Conservation (phyloP, 1,140 invertebrate species). For the Atta colombica region DNA sequence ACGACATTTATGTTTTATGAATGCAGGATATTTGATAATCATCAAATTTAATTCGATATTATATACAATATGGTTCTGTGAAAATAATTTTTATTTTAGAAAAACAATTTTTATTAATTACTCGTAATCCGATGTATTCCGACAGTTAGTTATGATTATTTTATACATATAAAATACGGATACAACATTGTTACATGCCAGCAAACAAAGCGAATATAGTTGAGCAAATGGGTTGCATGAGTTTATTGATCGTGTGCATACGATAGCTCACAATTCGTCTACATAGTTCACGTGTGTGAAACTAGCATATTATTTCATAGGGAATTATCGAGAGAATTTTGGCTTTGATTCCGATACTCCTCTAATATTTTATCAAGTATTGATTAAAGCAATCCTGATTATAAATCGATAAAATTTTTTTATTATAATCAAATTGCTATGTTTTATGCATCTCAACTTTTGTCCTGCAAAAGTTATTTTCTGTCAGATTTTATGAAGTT, state of each 20-base stretch:
- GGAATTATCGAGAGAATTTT: background rate
- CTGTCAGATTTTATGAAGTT: background rate
- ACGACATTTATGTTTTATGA: background rate
- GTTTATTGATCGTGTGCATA: constrained; percentile 27
- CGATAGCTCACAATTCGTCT: background rate
- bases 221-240: constrained; percentile 29
- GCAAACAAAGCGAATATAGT: constrained; percentile 1
- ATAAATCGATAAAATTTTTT: background rate
- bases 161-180: background rate
- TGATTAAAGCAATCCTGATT: background rate
- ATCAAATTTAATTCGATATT: background rate
- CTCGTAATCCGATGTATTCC: background rate
- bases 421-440: background rate
- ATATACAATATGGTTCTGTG: background rate
- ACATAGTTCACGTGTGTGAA: background rate
- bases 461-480: background rate
- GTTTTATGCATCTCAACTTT: background rate
- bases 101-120: constrained; percentile 8
- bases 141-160: background rate
- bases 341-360: background rate
- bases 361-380: background rate
- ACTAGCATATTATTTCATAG: background rate
- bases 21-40: background rate
- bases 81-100: background rate
- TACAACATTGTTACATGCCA: background rate